Base-by-base conservation (phyloP, 2,888 invertebrate genomes). In the Cryptocephalus primarius region DNA sequence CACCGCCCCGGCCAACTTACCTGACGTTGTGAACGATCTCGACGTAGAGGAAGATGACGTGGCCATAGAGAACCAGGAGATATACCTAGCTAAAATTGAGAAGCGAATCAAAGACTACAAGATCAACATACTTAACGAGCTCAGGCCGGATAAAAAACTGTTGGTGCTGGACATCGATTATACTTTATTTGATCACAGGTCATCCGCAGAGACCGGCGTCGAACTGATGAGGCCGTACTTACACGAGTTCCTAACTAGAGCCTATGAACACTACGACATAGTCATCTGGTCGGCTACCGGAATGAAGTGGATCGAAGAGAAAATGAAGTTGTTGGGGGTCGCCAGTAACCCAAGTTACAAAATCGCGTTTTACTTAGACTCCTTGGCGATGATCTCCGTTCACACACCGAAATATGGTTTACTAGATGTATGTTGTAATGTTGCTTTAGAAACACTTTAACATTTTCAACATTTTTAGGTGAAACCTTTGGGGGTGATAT, bases 271-370 rank as follows among this genome's bases (percentile, higher is more conserved):
- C 70, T 96, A 95, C 60, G 96, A 96, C 62, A 95, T 96, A 55
- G 94, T 91, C 1, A 95, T 97, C 55, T 97, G 96, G 96, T 96
- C 96, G 4, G 96, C 96, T 0, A 96, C 96, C 0, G 88, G 89
- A 51, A 95, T 96, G 94, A 93, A 91, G 62, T 96, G 95, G 95
- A 95, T 97, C 40, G 89, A 94, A 59, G 93, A 94, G 62, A 96
- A 96, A 71, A 94, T 97, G 94, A 82, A 86, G 49, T 72, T 95
- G 40, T 73, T 97, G 0, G 94, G 94, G 0, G 93, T 96, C 0
- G 76, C 85, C 1, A 77, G 76, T 2, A 83, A 94, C 67, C 75
- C 82, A 1, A 80, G 84, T 53, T 96, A 95, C 65, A 95, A 93
- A 73, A 85, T 97, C 48, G 81, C 87, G 66, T 95, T 94, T 71